phyloP scores from a whole-genome alignment of 1,140 invertebrate species.

The Aphelinus certus region DNA sequence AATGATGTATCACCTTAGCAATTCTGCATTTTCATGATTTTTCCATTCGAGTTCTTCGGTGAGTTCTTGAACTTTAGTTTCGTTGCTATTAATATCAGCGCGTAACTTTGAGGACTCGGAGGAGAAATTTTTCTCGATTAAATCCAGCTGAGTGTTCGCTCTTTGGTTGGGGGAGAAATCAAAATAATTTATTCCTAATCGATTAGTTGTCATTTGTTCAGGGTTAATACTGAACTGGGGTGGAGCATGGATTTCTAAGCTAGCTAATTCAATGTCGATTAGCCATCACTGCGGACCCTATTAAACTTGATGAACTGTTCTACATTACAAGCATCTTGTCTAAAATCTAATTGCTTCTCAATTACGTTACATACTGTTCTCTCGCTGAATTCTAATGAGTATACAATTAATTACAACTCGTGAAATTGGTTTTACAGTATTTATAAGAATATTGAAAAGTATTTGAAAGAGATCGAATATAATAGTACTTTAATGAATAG shows the following conservation, averaged over 20 bases:
- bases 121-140: conserved; percentile 39
- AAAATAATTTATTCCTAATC: conserved; percentile 5
- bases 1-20: conserved; percentile 21
- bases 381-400: too few relatives aligned
- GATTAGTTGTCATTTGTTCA: conserved; percentile 16
- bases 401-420: too few relatives aligned
- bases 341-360: too few relatives aligned
- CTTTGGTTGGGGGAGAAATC: conserved; percentile 17
- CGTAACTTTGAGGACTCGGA: conserved; percentile 31
- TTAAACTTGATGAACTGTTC: too few relatives aligned
- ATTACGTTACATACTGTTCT: too few relatives aligned
- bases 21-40: conserved; percentile 38
- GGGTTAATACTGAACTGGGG: not conserved
- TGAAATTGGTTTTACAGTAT: too few relatives aligned
- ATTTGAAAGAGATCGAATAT: too few relatives aligned
- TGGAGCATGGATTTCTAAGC: not conserved
- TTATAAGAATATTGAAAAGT: too few relatives aligned
- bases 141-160: conserved; percentile 39
- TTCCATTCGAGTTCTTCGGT: conserved; percentile 29
- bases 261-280: not conserved
- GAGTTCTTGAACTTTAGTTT: conserved; percentile 25
- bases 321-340: too few relatives aligned
- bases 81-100: conserved; percentile 17
- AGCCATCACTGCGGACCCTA: not conserved
- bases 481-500: too few relatives aligned